phyloP scores from a whole-genome alignment of 2,888 invertebrate species.

The Drosophila diplacantha region DNA sequence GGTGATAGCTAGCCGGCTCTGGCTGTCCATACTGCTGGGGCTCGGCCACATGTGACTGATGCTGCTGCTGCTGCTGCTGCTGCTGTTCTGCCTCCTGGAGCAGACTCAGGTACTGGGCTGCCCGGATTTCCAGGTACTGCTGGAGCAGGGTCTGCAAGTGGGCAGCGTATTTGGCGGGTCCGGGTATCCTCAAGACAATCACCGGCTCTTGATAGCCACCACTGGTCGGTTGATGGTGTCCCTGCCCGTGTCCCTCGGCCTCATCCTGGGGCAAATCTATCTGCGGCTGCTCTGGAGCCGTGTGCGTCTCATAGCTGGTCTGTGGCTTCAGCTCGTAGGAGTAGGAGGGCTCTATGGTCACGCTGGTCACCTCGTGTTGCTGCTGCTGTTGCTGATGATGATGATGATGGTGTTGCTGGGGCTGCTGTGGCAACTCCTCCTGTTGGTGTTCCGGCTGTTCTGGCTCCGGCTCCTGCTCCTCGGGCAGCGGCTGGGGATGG shows the following conservation, averaged over 20 bases:
- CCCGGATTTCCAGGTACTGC: conserved; percentile 77
- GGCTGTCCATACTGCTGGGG: conserved; percentile 31
- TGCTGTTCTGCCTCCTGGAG: conserved; percentile 74
- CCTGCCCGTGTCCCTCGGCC: conserved; percentile 22
- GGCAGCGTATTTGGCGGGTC: conserved; percentile 77
- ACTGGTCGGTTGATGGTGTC: conserved; percentile 19
- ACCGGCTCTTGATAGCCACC: conserved; percentile 74
- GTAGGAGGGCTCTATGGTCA: conserved; percentile 81
- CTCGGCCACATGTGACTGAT: conserved; percentile 19
- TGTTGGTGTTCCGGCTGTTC: background rate
- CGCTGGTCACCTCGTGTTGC: conserved; percentile 70
- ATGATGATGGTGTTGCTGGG: background rate
- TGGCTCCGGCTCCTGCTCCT: conserved; percentile 24
- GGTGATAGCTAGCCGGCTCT: conserved; percentile 54
- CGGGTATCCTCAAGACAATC: conserved; percentile 77
- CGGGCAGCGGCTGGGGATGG: conserved; percentile 27
- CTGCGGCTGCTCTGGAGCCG: conserved; percentile 53
- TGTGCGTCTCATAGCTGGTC: conserved; percentile 57
- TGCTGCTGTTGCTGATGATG: conserved; percentile 34
- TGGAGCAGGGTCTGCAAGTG: conserved; percentile 77
- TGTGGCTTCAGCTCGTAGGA: conserved; percentile 78
- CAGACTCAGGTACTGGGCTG: conserved; percentile 75
- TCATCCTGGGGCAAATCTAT: conserved; percentile 59
- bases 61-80: conserved; percentile 54
- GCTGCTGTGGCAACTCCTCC: conserved; percentile 30